These are phyloP conservation scores for Pluvianellus socialis DNA, from an alignment of 2,113 vertebrate species.

Conservation along the genomic window DNA sequence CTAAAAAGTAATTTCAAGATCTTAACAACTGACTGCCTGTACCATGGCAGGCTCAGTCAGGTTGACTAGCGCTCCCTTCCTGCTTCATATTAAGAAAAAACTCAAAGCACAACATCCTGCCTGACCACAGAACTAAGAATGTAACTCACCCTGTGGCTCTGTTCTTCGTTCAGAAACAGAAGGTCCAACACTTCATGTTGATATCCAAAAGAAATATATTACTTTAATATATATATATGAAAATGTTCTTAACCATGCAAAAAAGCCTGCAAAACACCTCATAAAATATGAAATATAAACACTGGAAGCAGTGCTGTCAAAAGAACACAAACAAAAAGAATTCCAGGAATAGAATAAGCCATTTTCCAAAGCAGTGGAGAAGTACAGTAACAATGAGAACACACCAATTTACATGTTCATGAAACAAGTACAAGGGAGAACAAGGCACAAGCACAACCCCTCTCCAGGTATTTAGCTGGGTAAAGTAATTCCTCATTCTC, in stretches of 20 bases:
- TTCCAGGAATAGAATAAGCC: not conserved
- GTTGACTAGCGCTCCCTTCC: not conserved
- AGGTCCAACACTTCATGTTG: not conserved
- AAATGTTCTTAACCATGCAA: not conserved
- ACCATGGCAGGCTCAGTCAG: not conserved
- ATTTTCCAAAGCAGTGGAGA: not conserved
- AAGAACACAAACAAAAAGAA: not conserved
- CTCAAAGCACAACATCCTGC: not conserved
- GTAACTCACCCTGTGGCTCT: not conserved
- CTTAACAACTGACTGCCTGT: not conserved
- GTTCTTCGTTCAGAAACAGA: not conserved
- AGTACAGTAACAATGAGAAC: not conserved
- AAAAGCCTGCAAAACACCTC: not conserved
- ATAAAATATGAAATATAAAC: not conserved
- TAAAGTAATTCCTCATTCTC: not conserved
- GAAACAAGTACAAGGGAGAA: not conserved
- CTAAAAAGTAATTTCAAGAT: not conserved
- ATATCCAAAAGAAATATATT: not conserved
- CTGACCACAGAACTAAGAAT: not conserved
- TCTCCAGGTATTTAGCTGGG: not conserved
- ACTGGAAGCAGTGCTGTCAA: not conserved
- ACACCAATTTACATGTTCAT: not conserved
- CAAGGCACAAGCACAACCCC: not conserved
- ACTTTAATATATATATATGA: not conserved
- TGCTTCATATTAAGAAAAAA: not conserved